Evolutionary conservation across 2,113 vertebrate genomes (phyloP), one percentile per base, ranked within the genome.

Genomic region (Phyllostomus discolor): DNA sequence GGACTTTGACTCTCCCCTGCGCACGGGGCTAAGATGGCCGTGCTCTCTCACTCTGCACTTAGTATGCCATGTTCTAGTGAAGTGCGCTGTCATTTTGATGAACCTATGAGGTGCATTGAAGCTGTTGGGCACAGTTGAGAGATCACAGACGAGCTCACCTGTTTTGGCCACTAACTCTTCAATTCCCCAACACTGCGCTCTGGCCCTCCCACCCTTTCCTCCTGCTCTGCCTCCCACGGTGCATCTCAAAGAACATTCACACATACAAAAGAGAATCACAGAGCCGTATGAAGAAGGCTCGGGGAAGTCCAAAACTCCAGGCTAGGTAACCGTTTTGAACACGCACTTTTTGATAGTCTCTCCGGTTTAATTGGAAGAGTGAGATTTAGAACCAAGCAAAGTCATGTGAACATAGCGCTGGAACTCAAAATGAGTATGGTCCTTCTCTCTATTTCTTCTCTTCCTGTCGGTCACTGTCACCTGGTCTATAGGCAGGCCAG

Each of bases 391-490:
- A 91, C 92, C 96, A 81, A 95, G 95, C 87, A 70, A 95, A 96
- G 95, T 90, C 96, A 96, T 88, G 81, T 80, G 96, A 96, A 94
- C 95, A 95, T 91, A 97, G 96, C 43, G 2, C 95, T 91, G 96
- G 96, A 94, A 95, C 97, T 98, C 97, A 64, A 69, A 97, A 97
- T 67, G 96, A 88, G 93, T 80, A 41, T 93, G 97, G 96, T 69
- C 95, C 97, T 95, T 98, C 97, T 98, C 96, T 98, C 96, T 97
- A 64, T 97, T 96, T 95, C 97, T 97, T 98, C 98, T 98, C 98
- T 98, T 97, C 97, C 98, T 96, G 98, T 98, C 97, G 98, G 98
- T 98, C 98, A 98, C 97, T 0, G 98, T 98, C 98, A 98, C 98
- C 98, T 98, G 98, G 98, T 94, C 96, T 97, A 90, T 82, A 97